Conservation (phyloP, 2,113 vertebrate genomes). For the Cnemophilus loriae region DNA sequence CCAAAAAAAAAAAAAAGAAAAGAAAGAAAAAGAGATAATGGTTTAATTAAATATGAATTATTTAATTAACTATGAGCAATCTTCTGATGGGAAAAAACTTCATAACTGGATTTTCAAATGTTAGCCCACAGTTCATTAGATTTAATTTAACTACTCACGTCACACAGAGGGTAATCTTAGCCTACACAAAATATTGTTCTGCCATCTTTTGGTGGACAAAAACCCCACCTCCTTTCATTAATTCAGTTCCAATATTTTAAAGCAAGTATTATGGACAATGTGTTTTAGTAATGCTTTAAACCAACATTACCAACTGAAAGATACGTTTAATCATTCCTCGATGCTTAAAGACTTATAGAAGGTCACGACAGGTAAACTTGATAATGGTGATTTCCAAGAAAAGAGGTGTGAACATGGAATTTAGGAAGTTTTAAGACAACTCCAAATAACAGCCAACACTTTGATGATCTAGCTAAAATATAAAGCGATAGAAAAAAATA, state of each 20-base stretch:
- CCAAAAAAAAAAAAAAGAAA: not conserved
- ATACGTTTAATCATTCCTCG: not conserved
- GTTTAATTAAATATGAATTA: conserved; percentile 55
- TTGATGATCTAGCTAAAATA: not conserved
- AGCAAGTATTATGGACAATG: not conserved
- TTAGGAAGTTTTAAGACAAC: not conserved
- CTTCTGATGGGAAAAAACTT: conserved; percentile 22
- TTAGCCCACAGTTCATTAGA: conserved; percentile 43
- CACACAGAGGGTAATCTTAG: conserved; percentile 18
- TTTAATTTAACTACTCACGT: conserved; percentile 53
- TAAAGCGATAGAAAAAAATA: not conserved
- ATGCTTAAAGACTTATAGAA: not conserved
- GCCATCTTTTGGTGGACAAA: conserved; percentile 45
- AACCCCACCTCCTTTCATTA: conserved; percentile 2
- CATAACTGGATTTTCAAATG: conserved; percentile 59
- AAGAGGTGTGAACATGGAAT: not conserved
- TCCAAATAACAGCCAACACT: not conserved
- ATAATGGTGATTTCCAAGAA: conserved; percentile 16
- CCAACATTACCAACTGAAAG: not conserved
- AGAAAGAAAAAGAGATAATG: not conserved
- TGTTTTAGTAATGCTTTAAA: conserved; percentile 24
- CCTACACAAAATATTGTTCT: not conserved
- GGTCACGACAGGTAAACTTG: not conserved
- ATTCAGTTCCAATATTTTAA: conserved; percentile 30
- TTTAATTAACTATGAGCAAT: conserved; percentile 51